A percentile compares a stretch with the other conserved stretches of the same genome.
Evolutionary conservation across 1,140 invertebrate genomes (phyloP).

Genomic region (Pseudobourletiella spinata): DNA sequence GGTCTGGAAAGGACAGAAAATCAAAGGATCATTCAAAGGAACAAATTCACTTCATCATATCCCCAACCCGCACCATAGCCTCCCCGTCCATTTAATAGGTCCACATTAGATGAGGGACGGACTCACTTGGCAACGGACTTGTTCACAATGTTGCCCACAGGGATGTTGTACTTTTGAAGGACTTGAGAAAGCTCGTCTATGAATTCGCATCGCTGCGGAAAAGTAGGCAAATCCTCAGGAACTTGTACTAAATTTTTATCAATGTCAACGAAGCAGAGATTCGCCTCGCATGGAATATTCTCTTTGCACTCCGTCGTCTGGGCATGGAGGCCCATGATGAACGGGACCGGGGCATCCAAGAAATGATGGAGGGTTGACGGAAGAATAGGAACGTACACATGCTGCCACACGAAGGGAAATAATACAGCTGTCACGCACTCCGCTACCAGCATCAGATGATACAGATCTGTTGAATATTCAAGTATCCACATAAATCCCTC

Average conservation of each 20-base stretch:
- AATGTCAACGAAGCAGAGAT: constrained; percentile 91
- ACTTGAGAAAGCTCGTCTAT: constrained; percentile 72
- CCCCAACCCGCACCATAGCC: no score
- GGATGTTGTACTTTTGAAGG: constrained; percentile 62
- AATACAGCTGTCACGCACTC: constrained; percentile 84
- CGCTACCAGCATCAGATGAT: constrained; percentile 91
- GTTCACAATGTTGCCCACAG: constrained; percentile 28
- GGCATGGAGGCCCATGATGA: constrained; percentile 83
- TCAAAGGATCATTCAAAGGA: no score
- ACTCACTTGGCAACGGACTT: no score
- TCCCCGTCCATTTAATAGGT: no score
- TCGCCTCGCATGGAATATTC: constrained; percentile 59
- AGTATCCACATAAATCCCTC: no score
- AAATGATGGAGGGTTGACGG: constrained; percentile 92
- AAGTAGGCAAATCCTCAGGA: constrained; percentile 88
- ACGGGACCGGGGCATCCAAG: constrained; percentile 96
- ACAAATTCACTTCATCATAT: no score
- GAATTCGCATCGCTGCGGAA: constrained; percentile 82
- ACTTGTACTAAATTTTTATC: constrained; percentile 83
- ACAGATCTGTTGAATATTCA: constrained; percentile 58
- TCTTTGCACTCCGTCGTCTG: constrained; percentile 44
- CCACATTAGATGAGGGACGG: no score
- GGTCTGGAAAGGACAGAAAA: no score
- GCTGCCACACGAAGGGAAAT: constrained; percentile 95
- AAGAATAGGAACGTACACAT: constrained; percentile 97